A percentile compares a stretch with the other conserved stretches of the same genome.
phyloP scores from a whole-genome alignment of 2,888 invertebrate species.

The Terebella lapidaria region DNA sequence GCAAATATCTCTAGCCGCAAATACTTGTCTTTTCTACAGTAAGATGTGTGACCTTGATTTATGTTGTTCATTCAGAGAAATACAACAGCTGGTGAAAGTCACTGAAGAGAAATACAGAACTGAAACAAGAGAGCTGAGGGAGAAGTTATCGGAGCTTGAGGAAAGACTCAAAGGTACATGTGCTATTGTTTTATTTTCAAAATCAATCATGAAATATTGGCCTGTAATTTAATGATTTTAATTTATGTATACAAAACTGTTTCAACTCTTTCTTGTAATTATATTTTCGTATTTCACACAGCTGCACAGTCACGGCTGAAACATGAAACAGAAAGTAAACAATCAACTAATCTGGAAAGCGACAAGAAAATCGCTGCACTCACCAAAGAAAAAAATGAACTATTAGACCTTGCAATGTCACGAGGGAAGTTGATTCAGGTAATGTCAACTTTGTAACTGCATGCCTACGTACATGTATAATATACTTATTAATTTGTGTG shows the following conservation, averaged over 20 bases:
- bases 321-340: not conserved
- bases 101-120: not conserved
- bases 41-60: too few relatives aligned
- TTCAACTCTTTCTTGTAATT: too few relatives aligned
- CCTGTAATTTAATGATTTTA: too few relatives aligned
- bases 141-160: not conserved
- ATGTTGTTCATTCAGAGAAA: not conserved
- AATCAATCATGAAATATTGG: not conserved
- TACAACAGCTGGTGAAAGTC: not conserved
- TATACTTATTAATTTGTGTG: too few relatives aligned
- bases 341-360: not conserved
- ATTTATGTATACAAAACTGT: too few relatives aligned
- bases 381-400: slow-evolving; percentile 46
- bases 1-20: too few relatives aligned
- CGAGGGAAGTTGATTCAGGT: slow-evolving; percentile 49
- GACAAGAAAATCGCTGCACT: slow-evolving; percentile 25
- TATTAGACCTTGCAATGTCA: slow-evolving; percentile 44
- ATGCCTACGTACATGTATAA: too few relatives aligned
- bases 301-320: not conserved
- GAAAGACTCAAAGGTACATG: not conserved
- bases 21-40: too few relatives aligned
- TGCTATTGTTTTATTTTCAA: not conserved
- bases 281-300: not conserved
- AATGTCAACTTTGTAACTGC: too few relatives aligned
- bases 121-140: not conserved